Conservation (phyloP, 2,797 vertebrate genomes). For the Aotus griseimembra region DNA sequence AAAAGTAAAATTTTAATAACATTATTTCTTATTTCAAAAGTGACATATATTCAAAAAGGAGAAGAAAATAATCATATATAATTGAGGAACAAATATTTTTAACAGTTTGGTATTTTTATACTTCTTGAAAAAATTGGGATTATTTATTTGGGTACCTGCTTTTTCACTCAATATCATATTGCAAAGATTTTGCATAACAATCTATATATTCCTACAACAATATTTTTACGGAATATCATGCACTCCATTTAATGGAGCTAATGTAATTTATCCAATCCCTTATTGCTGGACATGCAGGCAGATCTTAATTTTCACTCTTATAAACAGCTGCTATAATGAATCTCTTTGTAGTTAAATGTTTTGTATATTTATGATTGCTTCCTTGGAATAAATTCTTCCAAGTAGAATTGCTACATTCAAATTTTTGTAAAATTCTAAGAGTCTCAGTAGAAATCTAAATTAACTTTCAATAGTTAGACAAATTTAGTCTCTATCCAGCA, state of each 20-base stretch:
- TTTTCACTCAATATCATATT: neutral
- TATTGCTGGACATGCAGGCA: neutral
- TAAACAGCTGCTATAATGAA: neutral
- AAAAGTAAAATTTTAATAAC: neutral
- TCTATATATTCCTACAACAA: neutral
- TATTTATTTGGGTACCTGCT: neutral
- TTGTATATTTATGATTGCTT: neutral
- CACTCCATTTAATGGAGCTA: neutral
- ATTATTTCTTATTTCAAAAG: constrained; percentile 15
- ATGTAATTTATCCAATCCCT: neutral
- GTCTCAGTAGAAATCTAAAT: constrained; percentile 9
- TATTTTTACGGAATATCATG: neutral
- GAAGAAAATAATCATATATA: neutral
- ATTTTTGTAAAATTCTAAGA: neutral
- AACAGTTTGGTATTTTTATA: neutral
- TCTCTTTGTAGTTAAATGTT: neutral
- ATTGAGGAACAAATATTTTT: neutral
- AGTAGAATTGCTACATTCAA: neutral
- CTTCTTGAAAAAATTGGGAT: neutral
- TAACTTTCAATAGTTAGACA: neutral
- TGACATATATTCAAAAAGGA: neutral
- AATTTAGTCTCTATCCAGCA: neutral
- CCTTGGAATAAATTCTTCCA: constrained; percentile 28
- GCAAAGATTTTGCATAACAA: neutral
- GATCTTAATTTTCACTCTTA: neutral